Conservation (phyloP, 2,888 invertebrate species). For the Drosophila infuscata region DNA sequence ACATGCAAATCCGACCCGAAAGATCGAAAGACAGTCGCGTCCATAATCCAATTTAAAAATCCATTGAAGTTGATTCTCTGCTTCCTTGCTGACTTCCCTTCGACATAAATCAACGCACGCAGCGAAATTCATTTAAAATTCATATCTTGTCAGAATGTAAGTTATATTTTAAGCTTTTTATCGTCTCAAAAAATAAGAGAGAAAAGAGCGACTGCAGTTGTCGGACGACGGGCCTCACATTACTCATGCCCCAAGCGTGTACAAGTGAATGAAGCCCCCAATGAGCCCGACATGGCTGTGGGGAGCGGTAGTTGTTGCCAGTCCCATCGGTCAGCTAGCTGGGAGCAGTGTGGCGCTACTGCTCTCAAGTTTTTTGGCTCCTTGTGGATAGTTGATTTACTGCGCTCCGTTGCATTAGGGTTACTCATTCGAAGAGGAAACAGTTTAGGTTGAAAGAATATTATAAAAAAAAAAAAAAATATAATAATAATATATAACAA, state of each 20-base stretch:
- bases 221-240: constrained; percentile 52
- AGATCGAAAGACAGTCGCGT: constrained; percentile 38
- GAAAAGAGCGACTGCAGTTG: constrained; percentile 3
- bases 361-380: constrained; percentile 9
- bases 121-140: constrained; percentile 79
- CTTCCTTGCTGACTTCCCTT: constrained; percentile 12
- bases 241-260: constrained; percentile 62
- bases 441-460: constrained; percentile 1
- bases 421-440: constrained; percentile 21
- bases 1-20: constrained; percentile 60
- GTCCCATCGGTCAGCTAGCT: not conserved
- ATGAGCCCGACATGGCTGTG: constrained; percentile 27
- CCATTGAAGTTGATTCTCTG: constrained; percentile 48
- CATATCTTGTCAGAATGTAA: constrained; percentile 82
- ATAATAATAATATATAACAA: not conserved
- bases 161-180: constrained; percentile 81
- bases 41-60: constrained; percentile 76
- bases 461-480: not conserved
- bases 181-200: constrained; percentile 58
- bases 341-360: constrained; percentile 13
- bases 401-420: constrained; percentile 23
- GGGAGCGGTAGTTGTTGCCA: not conserved
- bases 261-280: constrained; percentile 51
- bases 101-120: constrained; percentile 72
- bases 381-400: constrained; percentile 20